Evolutionary conservation across 2,113 vertebrate genomes (phyloP).

Genomic region (Ammodytes dubius): DNA sequence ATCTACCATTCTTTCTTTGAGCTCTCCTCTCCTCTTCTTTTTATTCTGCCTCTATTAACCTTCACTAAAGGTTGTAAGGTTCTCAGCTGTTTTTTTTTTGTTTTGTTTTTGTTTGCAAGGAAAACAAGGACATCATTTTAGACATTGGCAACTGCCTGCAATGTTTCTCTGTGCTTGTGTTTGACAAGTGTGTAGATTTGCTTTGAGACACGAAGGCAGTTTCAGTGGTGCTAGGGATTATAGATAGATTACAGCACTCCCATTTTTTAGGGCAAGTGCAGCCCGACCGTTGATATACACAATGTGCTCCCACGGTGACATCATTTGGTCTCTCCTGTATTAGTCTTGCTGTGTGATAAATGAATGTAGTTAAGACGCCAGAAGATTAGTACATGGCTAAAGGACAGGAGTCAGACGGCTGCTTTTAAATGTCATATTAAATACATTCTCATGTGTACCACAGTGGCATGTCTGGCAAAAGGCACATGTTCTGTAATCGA

Average conservation of each 20-base stretch:
- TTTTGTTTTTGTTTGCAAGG: neutral
- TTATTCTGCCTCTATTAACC: slow-evolving; percentile 34
- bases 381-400: neutral
- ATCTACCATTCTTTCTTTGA: slow-evolving; percentile 14
- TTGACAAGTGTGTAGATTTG: neutral
- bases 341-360: slow-evolving; percentile 14
- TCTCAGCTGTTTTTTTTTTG: slow-evolving; percentile 23
- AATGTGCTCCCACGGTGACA: slow-evolving; percentile 30
- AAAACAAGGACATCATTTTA: neutral
- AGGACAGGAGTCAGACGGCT: neutral
- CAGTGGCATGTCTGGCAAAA: neutral
- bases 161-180: slow-evolving; percentile 10
- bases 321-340: slow-evolving; percentile 52
- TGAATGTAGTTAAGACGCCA: neutral
- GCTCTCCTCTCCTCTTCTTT: neutral
- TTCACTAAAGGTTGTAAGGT: slow-evolving; percentile 16
- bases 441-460: neutral
- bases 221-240: slow-evolving; percentile 60
- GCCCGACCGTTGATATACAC: slow-evolving; percentile 42
- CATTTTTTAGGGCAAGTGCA: slow-evolving; percentile 61
- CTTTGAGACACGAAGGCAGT: slow-evolving; percentile 36
- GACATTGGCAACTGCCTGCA: slow-evolving; percentile 18
- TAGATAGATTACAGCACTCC: slow-evolving; percentile 68
- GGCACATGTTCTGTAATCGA: neutral
- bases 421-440: slow-evolving; percentile 8